Percentiles rank a stretch among this genome's conserved stretches.
phyloP scores from a whole-genome alignment of 2,113 vertebrate genomes.

The Tenebrosternarchus preto region DNA sequence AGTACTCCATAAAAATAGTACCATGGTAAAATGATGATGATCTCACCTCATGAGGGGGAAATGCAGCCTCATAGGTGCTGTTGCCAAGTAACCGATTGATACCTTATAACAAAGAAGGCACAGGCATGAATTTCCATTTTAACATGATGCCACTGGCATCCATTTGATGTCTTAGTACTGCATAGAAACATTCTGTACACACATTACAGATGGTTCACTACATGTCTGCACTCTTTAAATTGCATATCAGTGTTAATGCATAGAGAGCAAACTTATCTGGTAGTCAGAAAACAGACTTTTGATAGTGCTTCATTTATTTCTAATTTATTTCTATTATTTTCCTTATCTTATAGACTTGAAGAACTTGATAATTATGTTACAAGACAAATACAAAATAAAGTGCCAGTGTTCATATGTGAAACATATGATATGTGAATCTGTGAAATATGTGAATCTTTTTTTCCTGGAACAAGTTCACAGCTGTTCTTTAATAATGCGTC shows the following conservation, averaged over 20 bases:
- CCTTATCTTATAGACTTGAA: not conserved
- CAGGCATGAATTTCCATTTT: not conserved
- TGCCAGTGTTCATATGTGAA: not conserved
- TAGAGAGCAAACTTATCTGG: not conserved
- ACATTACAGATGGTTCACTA: not conserved
- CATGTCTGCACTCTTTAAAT: not conserved
- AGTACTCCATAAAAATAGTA: not conserved
- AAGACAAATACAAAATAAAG: not conserved
- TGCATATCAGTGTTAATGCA: not conserved
- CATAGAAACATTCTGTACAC: not conserved
- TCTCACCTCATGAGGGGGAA: conserved; percentile 94
- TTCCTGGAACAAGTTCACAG: not conserved
- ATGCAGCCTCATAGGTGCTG: conserved; percentile 94
- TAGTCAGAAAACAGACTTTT: not conserved
- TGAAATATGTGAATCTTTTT: too few relatives aligned
- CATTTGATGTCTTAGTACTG: not conserved
- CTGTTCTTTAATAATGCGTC: not conserved
- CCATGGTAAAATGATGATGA: not conserved
- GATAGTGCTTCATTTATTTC: conserved; percentile 2
- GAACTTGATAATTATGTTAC: conserved; percentile 10
- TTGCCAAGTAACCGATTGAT: conserved; percentile 93
- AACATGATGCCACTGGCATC: not conserved
- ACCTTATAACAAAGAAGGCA: conserved; percentile 73
- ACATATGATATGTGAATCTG: too few relatives aligned
- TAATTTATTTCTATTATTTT: not conserved